phyloP scores from a whole-genome alignment of 1,140 invertebrate species.

The Cydia strobilella region DNA sequence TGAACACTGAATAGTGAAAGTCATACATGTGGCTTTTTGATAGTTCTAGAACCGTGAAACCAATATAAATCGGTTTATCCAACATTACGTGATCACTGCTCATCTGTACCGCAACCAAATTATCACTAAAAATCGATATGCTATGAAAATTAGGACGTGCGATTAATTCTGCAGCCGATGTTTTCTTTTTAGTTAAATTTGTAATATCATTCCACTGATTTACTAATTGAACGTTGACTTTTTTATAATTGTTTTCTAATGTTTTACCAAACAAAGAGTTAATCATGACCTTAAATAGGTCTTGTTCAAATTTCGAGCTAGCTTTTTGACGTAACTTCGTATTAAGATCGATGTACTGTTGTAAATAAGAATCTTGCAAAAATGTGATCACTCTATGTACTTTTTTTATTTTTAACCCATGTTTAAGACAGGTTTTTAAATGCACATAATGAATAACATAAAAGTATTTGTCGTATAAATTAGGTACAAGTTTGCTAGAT shows the following conservation, averaged over 20 bases:
- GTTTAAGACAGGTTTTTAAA: slow-evolving; percentile 56
- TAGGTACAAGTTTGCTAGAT: slow-evolving; percentile 51
- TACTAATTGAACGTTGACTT: too few species aligned
- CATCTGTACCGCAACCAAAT: slow-evolving; percentile 32
- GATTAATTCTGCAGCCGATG: slow-evolving; percentile 44
- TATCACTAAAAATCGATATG: neutral
- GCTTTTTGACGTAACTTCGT: slow-evolving; percentile 54
- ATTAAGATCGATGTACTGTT: slow-evolving; percentile 49
- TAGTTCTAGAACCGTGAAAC: slow-evolving; percentile 15
- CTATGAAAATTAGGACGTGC: slow-evolving; percentile 37
- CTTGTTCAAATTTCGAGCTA: slow-evolving; percentile 68
- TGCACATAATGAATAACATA: slow-evolving; percentile 71
- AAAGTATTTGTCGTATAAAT: slow-evolving; percentile 51
- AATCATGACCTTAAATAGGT: slow-evolving; percentile 76
- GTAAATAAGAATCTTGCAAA: slow-evolving; percentile 62
- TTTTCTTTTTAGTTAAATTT: slow-evolving; percentile 35
- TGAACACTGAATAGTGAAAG: neutral
- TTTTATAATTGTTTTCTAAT: slow-evolving; percentile 63
- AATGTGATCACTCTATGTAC: slow-evolving; percentile 67
- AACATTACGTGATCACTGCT: neutral
- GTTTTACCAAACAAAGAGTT: slow-evolving; percentile 75
- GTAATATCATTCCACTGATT: too few species aligned
- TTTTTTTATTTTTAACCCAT: slow-evolving; percentile 64
- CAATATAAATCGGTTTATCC: slow-evolving; percentile 7
- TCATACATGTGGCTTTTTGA: slow-evolving; percentile 26